Evolutionary conservation across 2,113 vertebrate species (phyloP).

Genomic region (Cryptotis parvus): DNA sequence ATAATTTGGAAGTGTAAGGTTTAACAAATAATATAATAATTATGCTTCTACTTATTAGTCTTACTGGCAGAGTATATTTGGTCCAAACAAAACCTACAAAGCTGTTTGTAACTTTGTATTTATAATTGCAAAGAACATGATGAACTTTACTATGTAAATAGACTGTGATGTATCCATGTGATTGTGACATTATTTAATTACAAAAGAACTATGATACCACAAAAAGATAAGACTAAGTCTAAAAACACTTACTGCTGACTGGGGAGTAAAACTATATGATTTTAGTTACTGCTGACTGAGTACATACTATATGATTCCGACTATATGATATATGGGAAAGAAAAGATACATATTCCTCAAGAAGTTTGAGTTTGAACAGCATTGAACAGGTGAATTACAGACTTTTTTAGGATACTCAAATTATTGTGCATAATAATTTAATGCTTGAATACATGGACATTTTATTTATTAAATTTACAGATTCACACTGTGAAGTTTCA

Average conservation of each 20-base stretch:
- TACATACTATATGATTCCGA: no score
- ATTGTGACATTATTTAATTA: background rate
- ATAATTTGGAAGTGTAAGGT: background rate
- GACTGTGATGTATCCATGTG: background rate
- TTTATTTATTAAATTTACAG: background rate
- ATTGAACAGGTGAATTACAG: no score
- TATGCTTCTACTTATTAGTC: background rate
- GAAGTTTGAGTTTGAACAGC: no score
- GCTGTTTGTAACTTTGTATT: background rate
- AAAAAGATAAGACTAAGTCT: no score
- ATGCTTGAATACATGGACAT: background rate
- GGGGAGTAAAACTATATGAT: no score
- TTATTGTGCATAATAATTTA: background rate
- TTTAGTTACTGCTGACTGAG: no score
- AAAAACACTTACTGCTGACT: no score
- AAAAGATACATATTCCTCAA: no score
- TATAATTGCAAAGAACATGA: background rate
- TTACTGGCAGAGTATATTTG: background rate
- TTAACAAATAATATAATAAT: background rate
- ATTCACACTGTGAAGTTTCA: no score
- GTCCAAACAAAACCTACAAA: background rate
- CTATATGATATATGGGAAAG: no score
- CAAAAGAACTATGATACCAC: no score
- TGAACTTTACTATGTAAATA: background rate
- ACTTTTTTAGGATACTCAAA: background rate